Percentiles rank a stretch among this genome's conserved stretches.
Evolutionary conservation across 2,888 invertebrate genomes (phyloP).

Genomic region (Camptogramma bilineatum): DNA sequence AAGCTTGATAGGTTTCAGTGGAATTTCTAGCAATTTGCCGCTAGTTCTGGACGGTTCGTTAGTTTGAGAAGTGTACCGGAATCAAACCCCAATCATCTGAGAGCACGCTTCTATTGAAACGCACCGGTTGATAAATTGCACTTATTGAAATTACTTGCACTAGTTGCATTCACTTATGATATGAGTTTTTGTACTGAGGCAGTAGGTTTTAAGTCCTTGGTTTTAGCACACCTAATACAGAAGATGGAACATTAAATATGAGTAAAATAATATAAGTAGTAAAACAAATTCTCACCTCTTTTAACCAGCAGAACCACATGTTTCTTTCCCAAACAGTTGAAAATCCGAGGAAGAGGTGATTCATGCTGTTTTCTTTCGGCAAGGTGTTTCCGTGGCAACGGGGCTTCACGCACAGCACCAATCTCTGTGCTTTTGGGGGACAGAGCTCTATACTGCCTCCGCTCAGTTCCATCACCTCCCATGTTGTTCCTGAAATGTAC

Average conservation of each 20-base stretch:
- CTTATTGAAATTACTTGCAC: constrained; percentile 46
- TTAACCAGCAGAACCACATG: constrained; percentile 88
- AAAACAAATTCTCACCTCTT: constrained; percentile 78
- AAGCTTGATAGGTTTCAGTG: constrained; percentile 65
- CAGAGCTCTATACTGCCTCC: constrained; percentile 77
- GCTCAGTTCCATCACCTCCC: constrained; percentile 76
- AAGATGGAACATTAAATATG: background rate
- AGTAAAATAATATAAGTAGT: background rate
- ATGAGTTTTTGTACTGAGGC: constrained; percentile 12
- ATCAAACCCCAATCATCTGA: constrained; percentile 70
- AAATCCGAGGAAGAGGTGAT: constrained; percentile 88
- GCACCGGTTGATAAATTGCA: constrained; percentile 43
- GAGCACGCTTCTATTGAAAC: constrained; percentile 44
- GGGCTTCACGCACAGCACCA: constrained; percentile 77
- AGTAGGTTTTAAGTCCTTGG: too few species aligned
- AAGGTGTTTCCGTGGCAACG: constrained; percentile 68
- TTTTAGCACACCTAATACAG: background rate
- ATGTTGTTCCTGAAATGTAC: constrained; percentile 63
- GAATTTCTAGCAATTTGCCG: constrained; percentile 76
- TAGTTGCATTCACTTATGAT: constrained; percentile 47
- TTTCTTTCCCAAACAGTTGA: constrained; percentile 88
- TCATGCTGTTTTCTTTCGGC: constrained; percentile 63
- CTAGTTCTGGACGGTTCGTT: constrained; percentile 73
- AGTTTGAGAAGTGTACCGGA: constrained; percentile 82
- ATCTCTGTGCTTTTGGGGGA: constrained; percentile 74